These are phyloP conservation scores for Trachelipus rathkii DNA, from an alignment of 1,140 invertebrate species.

Conservation along the genomic window DNA sequence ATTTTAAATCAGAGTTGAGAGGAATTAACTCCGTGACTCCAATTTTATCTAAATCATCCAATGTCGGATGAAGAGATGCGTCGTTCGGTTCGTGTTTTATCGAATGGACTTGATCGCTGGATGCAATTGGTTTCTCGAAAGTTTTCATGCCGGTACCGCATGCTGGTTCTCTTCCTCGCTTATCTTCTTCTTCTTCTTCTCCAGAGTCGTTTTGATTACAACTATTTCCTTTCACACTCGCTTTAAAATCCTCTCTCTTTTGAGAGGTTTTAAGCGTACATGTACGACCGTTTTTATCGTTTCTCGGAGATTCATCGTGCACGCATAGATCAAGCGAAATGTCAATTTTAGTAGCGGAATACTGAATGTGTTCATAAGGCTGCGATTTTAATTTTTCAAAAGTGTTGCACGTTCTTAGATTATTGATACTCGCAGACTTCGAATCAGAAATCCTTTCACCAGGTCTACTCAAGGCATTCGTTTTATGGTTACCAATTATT, in stretches of 20 bases:
- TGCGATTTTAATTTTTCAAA: not conserved
- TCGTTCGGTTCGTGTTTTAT: slow-evolving; percentile 7
- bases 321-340: not conserved
- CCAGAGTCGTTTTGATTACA: not conserved
- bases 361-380: not conserved
- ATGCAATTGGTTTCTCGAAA: not conserved
- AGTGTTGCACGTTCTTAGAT: no score
- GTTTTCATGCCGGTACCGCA: not conserved
- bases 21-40: slow-evolving; percentile 44
- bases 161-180: not conserved
- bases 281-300: not conserved
- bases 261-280: not conserved
- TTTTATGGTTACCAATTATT: no score
- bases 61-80: slow-evolving; percentile 26
- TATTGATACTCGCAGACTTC: no score
- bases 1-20: slow-evolving; percentile 42
- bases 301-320: not conserved
- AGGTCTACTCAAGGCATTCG: not conserved
- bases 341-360: not conserved
- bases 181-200: no score
- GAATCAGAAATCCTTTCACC: not conserved
- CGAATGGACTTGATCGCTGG: not conserved
- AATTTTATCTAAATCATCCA: slow-evolving; percentile 45
- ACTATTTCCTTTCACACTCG: not conserved
- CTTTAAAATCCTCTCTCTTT: not conserved